phyloP scores from a whole-genome alignment of 2,113 vertebrate genomes.

The Marcusenius ussheri region DNA sequence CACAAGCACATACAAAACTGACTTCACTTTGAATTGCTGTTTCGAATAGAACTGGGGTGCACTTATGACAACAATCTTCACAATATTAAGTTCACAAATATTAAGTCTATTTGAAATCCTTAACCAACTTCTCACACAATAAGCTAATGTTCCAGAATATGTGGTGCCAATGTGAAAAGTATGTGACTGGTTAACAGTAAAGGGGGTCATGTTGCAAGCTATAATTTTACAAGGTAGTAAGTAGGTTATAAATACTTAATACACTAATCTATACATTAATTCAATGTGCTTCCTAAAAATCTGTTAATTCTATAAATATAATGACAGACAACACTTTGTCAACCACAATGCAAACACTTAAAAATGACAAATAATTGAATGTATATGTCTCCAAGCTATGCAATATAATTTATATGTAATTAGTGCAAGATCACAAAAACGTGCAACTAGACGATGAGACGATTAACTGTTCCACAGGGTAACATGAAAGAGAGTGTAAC shows the following conservation, averaged over 20 bases:
- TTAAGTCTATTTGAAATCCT: not conserved
- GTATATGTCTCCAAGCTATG: not conserved
- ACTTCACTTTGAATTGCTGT: not conserved
- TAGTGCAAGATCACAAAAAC: not conserved
- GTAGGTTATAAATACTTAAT: not conserved
- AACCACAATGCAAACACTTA: not conserved
- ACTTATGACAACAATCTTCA: not conserved
- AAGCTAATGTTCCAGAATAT: not conserved
- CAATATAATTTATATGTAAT: not conserved
- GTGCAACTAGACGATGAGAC: not conserved
- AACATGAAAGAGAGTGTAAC: not conserved
- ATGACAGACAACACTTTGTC: too few species aligned
- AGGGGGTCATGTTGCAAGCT: not conserved
- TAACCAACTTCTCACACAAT: not conserved
- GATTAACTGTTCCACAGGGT: not conserved
- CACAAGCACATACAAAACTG: not conserved
- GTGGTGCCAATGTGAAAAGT: not conserved
- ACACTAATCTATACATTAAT: not conserved
- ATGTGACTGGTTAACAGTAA: not conserved
- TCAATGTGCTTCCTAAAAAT: not conserved
- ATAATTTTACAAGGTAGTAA: not conserved
- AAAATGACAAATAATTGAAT: not conserved
- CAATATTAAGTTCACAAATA: too few species aligned
- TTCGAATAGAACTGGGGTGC: not conserved
- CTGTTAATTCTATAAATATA: too few species aligned